Conservation (phyloP, 2,113 vertebrate genomes). For the Misgurnus anguillicaudatus region DNA sequence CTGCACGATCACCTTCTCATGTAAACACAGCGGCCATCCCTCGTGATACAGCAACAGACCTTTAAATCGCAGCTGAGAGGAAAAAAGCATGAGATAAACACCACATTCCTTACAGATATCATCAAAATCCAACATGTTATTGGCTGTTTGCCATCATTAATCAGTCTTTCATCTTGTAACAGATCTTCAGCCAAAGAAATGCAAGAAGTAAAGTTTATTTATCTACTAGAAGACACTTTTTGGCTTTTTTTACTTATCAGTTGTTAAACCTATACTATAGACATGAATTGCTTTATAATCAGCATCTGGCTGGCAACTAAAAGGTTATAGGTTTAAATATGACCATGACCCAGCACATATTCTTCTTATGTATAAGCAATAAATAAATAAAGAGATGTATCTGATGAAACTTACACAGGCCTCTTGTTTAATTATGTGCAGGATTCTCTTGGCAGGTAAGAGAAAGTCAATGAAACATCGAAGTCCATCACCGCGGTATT, state of each 20-base stretch:
- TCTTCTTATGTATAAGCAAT: too few species aligned
- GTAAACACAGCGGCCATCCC: conserved; percentile 82
- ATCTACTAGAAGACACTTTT: too few species aligned
- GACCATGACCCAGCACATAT: too few species aligned
- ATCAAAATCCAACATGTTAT: neutral
- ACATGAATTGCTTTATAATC: too few species aligned
- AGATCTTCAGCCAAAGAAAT: too few species aligned
- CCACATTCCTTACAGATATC: conserved; percentile 25
- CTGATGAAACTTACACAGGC: conserved; percentile 73
- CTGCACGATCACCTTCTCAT: conserved; percentile 81
- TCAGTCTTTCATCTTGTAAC: neutral
- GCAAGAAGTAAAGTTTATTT: too few species aligned
- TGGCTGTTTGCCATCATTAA: too few species aligned
- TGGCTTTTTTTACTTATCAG: too few species aligned
- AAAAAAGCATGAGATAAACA: conserved; percentile 28
- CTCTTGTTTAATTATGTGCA: conserved; percentile 78
- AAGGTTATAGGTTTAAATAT: too few species aligned
- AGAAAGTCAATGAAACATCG: conserved; percentile 83
- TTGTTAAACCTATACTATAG: too few species aligned
- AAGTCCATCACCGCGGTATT: conserved; percentile 80
- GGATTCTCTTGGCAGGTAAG: conserved; percentile 78
- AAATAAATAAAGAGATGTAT: too few species aligned
- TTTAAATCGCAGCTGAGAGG: conserved; percentile 74
- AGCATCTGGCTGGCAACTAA: too few species aligned
- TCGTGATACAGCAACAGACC: conserved; percentile 80